Base-by-base conservation (phyloP, 2,113 vertebrate genomes). In the Catagonus wagneri region DNA sequence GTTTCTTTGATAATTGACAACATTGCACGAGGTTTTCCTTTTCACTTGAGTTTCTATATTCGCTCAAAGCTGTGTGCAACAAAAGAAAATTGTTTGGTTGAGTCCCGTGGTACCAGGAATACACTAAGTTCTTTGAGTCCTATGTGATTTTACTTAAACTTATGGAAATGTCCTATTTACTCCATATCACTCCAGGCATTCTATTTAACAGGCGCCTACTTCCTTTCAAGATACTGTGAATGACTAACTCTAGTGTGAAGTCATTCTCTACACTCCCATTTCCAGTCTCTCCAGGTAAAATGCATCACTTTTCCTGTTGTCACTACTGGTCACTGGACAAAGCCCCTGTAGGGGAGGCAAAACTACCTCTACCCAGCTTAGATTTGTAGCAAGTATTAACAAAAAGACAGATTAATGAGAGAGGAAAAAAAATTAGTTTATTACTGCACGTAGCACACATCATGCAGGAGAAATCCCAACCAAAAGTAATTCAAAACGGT, bases 21-120 rank as follows among this genome's bases (percentile, higher is more conserved):
- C 58, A 29, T 65, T 65, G 16, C 19, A 84, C 6, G 25, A 75
- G 60, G 12, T 76, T 93, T 90, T 69, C 39, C 58, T 92, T 89
- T 91, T 44, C 12, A 94, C 54, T 65, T 17, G 36, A 76, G 13
- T 83, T 91, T 92, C 71, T 85, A 27, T 78, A 78, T 93, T 83
- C 12, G 15, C 20, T 95, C 36, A 80, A 71, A 92, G 74, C 2
- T 89, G 61, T 69, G 36, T 80, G 60, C 29, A 89, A 89, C 16
- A 68, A 93, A 93, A 63, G 52, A 44, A 91, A 63, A 58, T 75
- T 22, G 2, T 44, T 54, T 60, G 32, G 32, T 78, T 86, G 89
- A 68, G 9, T 78, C 25, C 32, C 39, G 4, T 19, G 52, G 29
- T 58, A 32, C 32, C 61, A 29, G 19, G 50, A 91, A 66, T 63